A percentile compares a stretch with the other conserved stretches of the same genome.
phyloP scores from a whole-genome alignment of 1,140 invertebrate genomes.

The Acromyrmex echinatior region DNA sequence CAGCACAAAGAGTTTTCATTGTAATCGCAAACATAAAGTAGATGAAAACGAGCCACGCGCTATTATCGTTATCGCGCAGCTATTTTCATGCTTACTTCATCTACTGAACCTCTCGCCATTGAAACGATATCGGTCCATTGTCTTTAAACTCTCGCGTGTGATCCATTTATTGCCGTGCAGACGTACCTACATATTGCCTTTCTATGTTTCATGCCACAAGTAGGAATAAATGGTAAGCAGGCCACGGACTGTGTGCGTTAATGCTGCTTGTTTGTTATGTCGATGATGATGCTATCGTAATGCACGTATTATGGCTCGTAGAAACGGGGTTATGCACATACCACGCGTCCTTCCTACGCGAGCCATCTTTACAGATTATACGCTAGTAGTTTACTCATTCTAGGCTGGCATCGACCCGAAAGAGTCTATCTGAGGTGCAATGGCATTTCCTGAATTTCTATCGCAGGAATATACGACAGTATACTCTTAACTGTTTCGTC shows the following conservation, averaged over 20 bases:
- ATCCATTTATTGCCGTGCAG: slow-evolving; percentile 69
- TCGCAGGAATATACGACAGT: neutral
- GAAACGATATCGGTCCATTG: slow-evolving; percentile 74
- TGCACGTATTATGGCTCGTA: slow-evolving; percentile 30
- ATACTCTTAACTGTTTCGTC: neutral
- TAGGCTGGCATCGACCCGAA: slow-evolving; percentile 37
- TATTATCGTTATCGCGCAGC: slow-evolving; percentile 55
- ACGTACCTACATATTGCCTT: slow-evolving; percentile 71
- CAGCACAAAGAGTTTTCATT: slow-evolving; percentile 16
- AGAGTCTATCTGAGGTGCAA: neutral
- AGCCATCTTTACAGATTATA: slow-evolving; percentile 43
- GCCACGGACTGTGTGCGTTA: slow-evolving; percentile 60
- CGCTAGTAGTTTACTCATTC: slow-evolving; percentile 40
- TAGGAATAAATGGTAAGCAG: slow-evolving; percentile 86
- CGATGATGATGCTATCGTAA: slow-evolving; percentile 3
- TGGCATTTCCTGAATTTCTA: slow-evolving; percentile 7
- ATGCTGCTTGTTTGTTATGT: slow-evolving; percentile 53
- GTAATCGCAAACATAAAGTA: slow-evolving; percentile 7
- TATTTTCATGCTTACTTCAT: slow-evolving; percentile 50
- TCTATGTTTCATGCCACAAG: slow-evolving; percentile 83
- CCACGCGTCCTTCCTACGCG: slow-evolving; percentile 54
- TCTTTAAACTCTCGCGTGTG: slow-evolving; percentile 68
- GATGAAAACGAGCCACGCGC: slow-evolving; percentile 32
- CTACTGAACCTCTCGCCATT: slow-evolving; percentile 48
- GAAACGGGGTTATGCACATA: slow-evolving; percentile 73